phyloP scores from a whole-genome alignment of 2,888 invertebrate species.

The Harpalus rubripes region DNA sequence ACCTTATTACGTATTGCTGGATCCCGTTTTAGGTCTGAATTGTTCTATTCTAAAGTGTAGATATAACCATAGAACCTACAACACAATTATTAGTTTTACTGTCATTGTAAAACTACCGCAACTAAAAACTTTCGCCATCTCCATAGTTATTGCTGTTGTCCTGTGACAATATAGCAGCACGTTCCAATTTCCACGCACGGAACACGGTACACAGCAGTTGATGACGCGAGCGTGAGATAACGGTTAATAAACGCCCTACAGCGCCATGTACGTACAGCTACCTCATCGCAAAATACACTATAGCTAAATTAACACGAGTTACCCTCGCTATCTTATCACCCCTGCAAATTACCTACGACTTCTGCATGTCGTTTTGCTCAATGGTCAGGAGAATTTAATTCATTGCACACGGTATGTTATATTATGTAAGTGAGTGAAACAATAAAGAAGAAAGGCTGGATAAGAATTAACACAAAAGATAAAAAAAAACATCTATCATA shows the following conservation, averaged over 20 bases:
- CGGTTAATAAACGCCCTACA: slow-evolving; percentile 36
- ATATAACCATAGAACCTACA: too few relatives aligned
- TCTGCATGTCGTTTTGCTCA: not conserved
- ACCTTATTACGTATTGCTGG: too few relatives aligned
- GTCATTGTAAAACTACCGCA: not conserved
- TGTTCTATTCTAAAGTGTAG: too few relatives aligned
- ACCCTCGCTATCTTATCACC: slow-evolving; percentile 54
- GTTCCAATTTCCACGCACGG: not conserved
- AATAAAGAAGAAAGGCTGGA: not conserved
- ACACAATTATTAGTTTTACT: too few relatives aligned
- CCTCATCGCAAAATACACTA: slow-evolving; percentile 52
- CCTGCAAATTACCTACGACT: slow-evolving; percentile 27
- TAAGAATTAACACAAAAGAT: not conserved
- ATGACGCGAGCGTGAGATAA: slow-evolving; percentile 56
- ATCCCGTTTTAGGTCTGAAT: too few relatives aligned
- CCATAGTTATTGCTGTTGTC: not conserved
- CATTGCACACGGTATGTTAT: not conserved
- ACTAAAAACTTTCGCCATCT: not conserved
- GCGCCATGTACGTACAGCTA: slow-evolving; percentile 39
- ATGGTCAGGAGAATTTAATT: not conserved
- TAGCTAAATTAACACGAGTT: slow-evolving; percentile 60
- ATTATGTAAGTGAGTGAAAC: not conserved
- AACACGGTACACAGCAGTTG: slow-evolving; percentile 15
- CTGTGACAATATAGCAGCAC: not conserved
- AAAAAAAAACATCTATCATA: too few relatives aligned